Percentiles rank a stretch among this genome's conserved stretches.
Evolutionary conservation across 1,140 invertebrate genomes (phyloP).

Genomic region (Drosophila repletoides): DNA sequence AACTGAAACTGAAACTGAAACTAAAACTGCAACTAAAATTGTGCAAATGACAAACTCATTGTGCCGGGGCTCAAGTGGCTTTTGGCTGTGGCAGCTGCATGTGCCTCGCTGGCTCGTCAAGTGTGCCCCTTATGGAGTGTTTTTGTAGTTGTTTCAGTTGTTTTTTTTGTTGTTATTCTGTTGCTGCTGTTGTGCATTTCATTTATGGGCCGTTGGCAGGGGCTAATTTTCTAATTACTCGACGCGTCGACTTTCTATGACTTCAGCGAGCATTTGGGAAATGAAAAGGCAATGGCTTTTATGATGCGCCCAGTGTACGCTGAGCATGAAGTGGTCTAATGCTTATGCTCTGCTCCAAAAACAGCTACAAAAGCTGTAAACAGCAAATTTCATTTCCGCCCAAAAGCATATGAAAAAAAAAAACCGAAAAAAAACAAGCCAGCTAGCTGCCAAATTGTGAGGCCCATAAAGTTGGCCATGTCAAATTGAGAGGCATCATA

Average conservation of each 20-base stretch:
- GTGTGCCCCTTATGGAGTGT: constrained; percentile 63
- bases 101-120: constrained; percentile 51
- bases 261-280: constrained; percentile 54
- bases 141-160: constrained; percentile 12
- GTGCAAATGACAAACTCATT: constrained; percentile 56
- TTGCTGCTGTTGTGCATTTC: constrained; percentile 39
- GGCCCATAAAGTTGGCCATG: constrained; percentile 61
- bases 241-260: constrained; percentile 73
- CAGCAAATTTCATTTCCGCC: constrained; percentile 34
- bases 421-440: constrained; percentile 22
- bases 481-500: constrained; percentile 42
- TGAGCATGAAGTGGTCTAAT: constrained; percentile 10
- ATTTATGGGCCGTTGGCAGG: constrained; percentile 69
- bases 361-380: constrained; percentile 30
- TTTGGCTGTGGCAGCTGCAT: constrained; percentile 55
- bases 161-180: constrained; percentile 13
- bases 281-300: constrained; percentile 60
- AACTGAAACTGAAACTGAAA: no score
- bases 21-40: constrained; percentile 44
- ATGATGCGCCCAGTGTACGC: constrained; percentile 1
- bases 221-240: constrained; percentile 75
- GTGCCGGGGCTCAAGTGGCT: constrained; percentile 54
- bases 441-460: constrained; percentile 46
- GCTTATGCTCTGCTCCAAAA: constrained; percentile 33
- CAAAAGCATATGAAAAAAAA: constrained; percentile 11